phyloP scores from a whole-genome alignment of 2,888 invertebrate species.

The Heteropelma amictum region DNA sequence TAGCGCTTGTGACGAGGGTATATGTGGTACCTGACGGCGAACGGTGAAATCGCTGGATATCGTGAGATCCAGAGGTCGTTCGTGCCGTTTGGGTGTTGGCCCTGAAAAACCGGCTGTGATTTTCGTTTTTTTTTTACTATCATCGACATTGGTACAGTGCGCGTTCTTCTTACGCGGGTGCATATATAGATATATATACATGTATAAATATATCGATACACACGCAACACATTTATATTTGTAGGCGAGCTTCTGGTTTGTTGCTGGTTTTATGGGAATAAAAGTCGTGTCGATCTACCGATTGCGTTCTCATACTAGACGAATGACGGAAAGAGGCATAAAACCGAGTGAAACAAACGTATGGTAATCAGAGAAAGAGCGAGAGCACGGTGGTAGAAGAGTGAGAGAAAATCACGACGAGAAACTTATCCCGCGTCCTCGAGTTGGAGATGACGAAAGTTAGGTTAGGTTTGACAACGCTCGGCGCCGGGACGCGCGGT shows the following conservation, averaged over 20 bases:
- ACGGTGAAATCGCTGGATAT: conserved; percentile 29
- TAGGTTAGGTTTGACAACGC: conserved; percentile 46
- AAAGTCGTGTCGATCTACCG: conserved; percentile 8
- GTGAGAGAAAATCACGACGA: conserved; percentile 33
- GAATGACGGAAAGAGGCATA: no score
- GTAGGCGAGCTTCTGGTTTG: neutral
- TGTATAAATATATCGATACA: neutral
- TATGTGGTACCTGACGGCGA: no score
- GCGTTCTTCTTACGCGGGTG: neutral
- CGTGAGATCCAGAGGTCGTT: conserved; percentile 52
- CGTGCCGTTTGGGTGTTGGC: conserved; percentile 54
- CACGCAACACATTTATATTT: neutral
- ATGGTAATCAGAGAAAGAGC: no score
- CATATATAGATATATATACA: neutral
- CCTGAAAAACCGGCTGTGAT: conserved; percentile 54
- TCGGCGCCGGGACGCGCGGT: conserved; percentile 50
- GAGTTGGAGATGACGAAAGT: neutral
- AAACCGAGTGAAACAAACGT: no score
- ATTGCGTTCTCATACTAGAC: no score
- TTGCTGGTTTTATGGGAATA: neutral
- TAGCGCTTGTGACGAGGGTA: no score
- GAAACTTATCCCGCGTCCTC: neutral
- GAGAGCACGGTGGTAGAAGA: neutral
- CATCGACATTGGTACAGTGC: conserved; percentile 1
- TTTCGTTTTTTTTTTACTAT: neutral